Conservation (phyloP, 2,113 vertebrate genomes). For the Caloenas nicobarica region DNA sequence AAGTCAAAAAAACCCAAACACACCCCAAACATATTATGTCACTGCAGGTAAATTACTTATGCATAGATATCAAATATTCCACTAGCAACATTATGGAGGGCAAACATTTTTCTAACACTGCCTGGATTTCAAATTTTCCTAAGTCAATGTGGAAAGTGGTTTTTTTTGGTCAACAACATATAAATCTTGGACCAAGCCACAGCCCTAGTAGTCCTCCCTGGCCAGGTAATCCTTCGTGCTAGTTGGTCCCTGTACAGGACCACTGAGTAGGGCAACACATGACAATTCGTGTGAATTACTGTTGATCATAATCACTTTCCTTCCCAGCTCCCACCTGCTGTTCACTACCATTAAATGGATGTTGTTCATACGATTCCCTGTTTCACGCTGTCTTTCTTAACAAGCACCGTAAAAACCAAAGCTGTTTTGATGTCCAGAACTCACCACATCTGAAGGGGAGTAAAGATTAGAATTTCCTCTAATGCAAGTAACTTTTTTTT, state of each 20-base stretch:
- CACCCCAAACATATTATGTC: background rate
- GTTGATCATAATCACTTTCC: accelerated
- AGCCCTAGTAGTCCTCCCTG: background rate
- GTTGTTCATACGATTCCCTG: background rate
- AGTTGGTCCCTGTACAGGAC: background rate
- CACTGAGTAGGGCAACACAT: background rate
- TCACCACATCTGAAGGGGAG: background rate
- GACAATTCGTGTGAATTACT: background rate
- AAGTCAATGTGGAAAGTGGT: background rate
- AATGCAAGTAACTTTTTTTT: background rate
- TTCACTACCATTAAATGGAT: background rate
- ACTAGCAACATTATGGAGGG: background rate
- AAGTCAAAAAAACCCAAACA: background rate
- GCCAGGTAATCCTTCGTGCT: background rate
- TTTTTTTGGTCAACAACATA: background rate
- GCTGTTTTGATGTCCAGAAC: background rate
- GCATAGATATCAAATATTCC: background rate
- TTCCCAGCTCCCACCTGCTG: background rate
- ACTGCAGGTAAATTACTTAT: background rate
- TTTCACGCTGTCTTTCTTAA: background rate
- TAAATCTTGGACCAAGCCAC: background rate
- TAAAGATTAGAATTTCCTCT: background rate
- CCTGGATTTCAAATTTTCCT: background rate
- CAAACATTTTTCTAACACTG: background rate
- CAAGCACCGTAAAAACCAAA: background rate